Evolutionary conservation across 2,888 invertebrate genomes (phyloP).

Genomic region (Sarcophaga carnaria): DNA sequence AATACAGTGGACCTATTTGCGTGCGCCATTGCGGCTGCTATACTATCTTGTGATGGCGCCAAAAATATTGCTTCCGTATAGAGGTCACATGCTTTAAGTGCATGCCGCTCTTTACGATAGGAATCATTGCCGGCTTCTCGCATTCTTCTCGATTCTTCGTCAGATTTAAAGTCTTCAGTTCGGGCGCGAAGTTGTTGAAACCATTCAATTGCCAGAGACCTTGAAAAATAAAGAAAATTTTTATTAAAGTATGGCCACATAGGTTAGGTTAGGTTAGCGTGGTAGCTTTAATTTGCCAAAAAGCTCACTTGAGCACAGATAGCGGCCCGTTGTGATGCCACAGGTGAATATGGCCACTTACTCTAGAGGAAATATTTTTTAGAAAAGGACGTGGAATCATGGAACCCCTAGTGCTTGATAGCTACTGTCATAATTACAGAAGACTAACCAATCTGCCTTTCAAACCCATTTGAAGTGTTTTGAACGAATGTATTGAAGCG

Average conservation of each 20-base stretch:
- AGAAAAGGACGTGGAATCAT: background rate
- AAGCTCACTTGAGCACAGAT: too few species aligned
- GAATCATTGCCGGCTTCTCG: conserved; percentile 75
- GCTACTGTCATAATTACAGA: background rate
- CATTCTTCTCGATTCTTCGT: conserved; percentile 74
- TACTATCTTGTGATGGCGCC: conserved; percentile 73
- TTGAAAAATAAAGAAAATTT: conserved; percentile 40
- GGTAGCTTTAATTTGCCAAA: too few species aligned
- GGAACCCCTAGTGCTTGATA: background rate
- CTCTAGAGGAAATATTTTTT: background rate
- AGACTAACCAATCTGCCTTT: background rate
- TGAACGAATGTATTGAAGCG: too few species aligned
- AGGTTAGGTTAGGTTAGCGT: too few species aligned
- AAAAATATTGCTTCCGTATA: conserved; percentile 75
- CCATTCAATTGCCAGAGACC: conserved; percentile 75
- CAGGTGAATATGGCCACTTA: background rate
- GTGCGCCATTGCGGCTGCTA: conserved; percentile 75
- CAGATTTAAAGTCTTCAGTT: conserved; percentile 74
- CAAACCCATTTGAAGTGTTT: too few species aligned
- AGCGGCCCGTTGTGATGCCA: too few species aligned
- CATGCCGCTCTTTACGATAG: conserved; percentile 74
- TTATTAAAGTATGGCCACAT: background rate
- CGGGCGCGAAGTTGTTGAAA: conserved; percentile 75
- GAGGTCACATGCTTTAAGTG: conserved; percentile 74
- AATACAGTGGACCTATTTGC: conserved; percentile 75